Percentiles rank a stretch among this genome's conserved stretches.
Evolutionary conservation across 1,140 invertebrate species (phyloP).

Genomic region (Phymastichus coffea): DNA sequence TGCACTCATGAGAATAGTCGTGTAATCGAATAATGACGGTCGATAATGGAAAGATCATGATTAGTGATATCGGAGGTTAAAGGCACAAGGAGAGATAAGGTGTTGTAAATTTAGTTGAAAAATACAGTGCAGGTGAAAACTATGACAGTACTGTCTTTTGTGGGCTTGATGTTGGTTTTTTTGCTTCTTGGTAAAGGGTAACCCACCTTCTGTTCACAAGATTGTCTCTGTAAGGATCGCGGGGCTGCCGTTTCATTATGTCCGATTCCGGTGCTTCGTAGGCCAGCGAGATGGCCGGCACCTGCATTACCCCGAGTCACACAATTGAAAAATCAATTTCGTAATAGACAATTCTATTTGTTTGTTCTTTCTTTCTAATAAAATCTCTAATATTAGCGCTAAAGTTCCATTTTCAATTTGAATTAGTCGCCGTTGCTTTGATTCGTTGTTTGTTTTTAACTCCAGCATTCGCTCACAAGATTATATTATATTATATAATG

Average conservation of each 20-base stretch:
- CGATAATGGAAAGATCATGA: neutral
- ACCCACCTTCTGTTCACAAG: slow-evolving; percentile 88
- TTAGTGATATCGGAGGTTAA: neutral
- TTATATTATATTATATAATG: neutral
- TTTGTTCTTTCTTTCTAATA: neutral
- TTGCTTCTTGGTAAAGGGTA: neutral
- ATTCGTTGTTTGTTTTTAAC: slow-evolving; percentile 1
- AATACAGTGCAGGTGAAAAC: slow-evolving; percentile 13
- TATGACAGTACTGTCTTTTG: slow-evolving; percentile 7
- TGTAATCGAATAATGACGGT: neutral
- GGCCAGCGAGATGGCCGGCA: slow-evolving; percentile 94
- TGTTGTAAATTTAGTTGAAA: neutral
- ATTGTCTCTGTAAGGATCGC: slow-evolving; percentile 92
- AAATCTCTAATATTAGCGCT: neutral
- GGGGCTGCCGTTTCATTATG: slow-evolving; percentile 95
- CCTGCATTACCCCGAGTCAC: slow-evolving; percentile 57
- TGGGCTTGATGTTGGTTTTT: slow-evolving; percentile 3
- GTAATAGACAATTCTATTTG: neutral
- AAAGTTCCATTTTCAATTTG: neutral
- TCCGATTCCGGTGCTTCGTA: slow-evolving; percentile 95
- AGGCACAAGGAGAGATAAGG: neutral
- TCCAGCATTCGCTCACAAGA: too few relatives aligned
- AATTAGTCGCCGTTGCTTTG: slow-evolving; percentile 6
- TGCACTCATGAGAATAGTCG: neutral
- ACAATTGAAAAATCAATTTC: too few relatives aligned